Evolutionary conservation across 30 jellyfish, hydroid and myxozoan species (phyloP).

Genomic region (Hydractinia symbiolongicarpus): DNA sequence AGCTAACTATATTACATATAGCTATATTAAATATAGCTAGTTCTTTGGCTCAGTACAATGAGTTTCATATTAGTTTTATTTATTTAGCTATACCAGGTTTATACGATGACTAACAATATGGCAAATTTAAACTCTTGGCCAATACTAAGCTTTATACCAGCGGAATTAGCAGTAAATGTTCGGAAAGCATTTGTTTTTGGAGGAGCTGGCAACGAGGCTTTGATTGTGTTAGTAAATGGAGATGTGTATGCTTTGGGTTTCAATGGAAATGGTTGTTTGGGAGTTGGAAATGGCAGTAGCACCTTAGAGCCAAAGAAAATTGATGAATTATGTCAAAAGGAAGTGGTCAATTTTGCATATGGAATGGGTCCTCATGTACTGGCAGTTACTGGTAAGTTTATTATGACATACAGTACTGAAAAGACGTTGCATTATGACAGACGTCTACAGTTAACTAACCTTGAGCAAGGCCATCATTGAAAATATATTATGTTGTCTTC

Average conservation of each 20-base stretch:
- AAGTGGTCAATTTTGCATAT: conserved; percentile 43
- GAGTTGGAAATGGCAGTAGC: conserved; percentile 61
- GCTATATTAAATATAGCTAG: too few relatives aligned
- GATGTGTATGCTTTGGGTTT: conserved; percentile 70
- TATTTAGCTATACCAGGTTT: too few relatives aligned
- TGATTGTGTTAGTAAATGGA: conserved; percentile 53
- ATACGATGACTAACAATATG: too few relatives aligned
- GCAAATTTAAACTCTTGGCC: conserved; percentile 60
- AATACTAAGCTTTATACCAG: conserved; percentile 73
- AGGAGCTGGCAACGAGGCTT: conserved; percentile 88
- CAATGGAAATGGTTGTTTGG: conserved; percentile 90
- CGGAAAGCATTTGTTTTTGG: conserved; percentile 79
- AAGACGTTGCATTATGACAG: too few relatives aligned
- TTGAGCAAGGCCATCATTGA: too few relatives aligned
- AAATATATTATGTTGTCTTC: too few relatives aligned
- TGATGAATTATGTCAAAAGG: conserved; percentile 50
- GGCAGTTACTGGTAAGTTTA: conserved; percentile 63
- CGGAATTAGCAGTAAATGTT: conserved; percentile 52
- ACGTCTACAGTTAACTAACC: too few relatives aligned
- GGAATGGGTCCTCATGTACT: conserved; percentile 87
- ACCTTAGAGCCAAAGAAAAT: conserved; percentile 60
- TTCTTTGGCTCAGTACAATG: too few relatives aligned
- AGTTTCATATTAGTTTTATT: too few relatives aligned
- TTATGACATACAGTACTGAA: not conserved
- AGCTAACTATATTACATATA: too few relatives aligned